These are phyloP conservation scores for Linepithema humile DNA, from an alignment of 1,140 invertebrate species.

Conservation along the genomic window DNA sequence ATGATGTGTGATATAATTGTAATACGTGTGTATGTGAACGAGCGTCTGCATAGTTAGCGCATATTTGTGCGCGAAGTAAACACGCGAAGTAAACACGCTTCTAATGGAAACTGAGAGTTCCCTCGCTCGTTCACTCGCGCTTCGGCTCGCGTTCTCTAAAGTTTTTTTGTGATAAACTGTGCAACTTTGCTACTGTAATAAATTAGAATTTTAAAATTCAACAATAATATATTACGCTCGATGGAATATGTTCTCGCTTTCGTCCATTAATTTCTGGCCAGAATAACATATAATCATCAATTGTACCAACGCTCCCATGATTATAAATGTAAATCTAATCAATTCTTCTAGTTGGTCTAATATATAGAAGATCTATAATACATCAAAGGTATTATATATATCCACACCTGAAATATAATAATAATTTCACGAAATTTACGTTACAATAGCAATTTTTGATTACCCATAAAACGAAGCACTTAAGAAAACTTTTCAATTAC, in stretches of 20 bases:
- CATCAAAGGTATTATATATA: not conserved
- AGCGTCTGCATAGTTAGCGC: no score
- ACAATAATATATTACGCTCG: conserved; percentile 43
- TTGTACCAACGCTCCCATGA: not conserved
- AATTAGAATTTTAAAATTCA: no score
- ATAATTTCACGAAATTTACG: not conserved
- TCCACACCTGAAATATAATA: conserved; percentile 6
- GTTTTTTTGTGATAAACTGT: no score
- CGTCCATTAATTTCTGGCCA: conserved; percentile 40
- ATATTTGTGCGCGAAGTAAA: no score
- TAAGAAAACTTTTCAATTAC: not conserved
- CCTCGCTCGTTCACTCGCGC: no score
- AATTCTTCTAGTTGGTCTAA: conserved; percentile 35
- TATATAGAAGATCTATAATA: conserved; percentile 37
- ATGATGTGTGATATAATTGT: no score
- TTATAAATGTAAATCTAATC: conserved; percentile 19
- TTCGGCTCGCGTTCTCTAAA: no score
- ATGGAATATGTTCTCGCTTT: conserved; percentile 38
- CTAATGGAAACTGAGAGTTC: no score
- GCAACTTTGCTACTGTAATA: no score
- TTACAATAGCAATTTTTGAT: not conserved
- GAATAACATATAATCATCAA: conserved; percentile 17
- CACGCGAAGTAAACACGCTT: no score
- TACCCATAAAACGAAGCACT: no score
- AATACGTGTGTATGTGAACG: no score